Base-by-base conservation (phyloP, 2,888 invertebrate species). In the Thalpophila matura region DNA sequence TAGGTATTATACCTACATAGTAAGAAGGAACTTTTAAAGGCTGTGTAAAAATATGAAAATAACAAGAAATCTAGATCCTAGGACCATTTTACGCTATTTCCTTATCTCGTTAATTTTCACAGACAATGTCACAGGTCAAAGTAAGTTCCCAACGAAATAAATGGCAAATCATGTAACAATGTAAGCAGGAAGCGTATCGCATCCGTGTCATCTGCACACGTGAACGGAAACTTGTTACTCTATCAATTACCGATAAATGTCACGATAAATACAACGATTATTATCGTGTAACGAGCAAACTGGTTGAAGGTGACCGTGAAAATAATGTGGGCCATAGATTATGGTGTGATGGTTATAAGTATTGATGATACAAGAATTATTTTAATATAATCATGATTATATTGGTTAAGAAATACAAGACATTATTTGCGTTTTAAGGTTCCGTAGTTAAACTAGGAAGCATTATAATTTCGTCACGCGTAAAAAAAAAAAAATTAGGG, bases 221-320 rank as follows among this genome's bases (percentile, higher is more conserved):
- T 22, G 61, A 53, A 29, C 73, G 80, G 77, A 79, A 67, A 37
- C 62, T 42, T 20, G 20, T 26, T 20, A 51, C 47, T 20, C 51
- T 59, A 61, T 60, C 57, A 67, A 68, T 79, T 76, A 60, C 45
- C 59, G 51, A 77, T 70, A 60, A 58, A 59, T 55, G 42, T 35
- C 35, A 3, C 24, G 49, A 51, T 66, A 54, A 61, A 35, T 31
- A 55, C 47, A 29, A 42, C 26, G 58, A 51, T 58, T 51, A 46
- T 9, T 40, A 26, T 56, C 53, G 43, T 43, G 47, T 20, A 6
- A 6, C 35, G 10, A 14, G 54, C 37, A 46, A 73, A 58, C 58
- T 60, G 27, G 55, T 38, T 59, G 10, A 3, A 12, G 10, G 16
- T 31, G 29, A 47, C 56, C 55, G 26, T 69, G 38, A 56, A 55